phyloP scores from a whole-genome alignment of 2,113 vertebrate species.

The Malurus alboscapulatus region DNA sequence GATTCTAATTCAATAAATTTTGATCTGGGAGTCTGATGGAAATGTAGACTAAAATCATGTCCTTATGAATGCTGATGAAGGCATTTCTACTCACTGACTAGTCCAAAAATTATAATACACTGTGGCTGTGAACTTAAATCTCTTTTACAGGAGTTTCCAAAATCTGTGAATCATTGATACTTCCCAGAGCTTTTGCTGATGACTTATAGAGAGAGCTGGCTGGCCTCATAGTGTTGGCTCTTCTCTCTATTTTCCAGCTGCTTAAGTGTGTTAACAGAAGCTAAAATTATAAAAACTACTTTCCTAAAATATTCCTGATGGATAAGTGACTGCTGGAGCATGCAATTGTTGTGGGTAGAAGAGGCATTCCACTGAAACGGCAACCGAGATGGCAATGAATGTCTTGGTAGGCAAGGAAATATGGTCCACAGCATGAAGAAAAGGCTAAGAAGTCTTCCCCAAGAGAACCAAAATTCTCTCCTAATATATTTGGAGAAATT shows the following conservation, averaged over 20 bases:
- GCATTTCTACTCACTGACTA: neutral
- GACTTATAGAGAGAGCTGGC: neutral
- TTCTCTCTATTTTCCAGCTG: constrained; percentile 16
- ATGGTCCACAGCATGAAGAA: neutral
- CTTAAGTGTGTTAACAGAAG: neutral
- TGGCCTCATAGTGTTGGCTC: neutral
- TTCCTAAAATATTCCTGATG: neutral
- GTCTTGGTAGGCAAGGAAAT: neutral
- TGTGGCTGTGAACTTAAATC: neutral
- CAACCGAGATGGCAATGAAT: neutral
- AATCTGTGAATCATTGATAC: neutral
- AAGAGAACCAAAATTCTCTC: neutral
- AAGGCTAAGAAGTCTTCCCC: neutral
- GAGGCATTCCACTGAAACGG: neutral
- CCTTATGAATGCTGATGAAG: neutral
- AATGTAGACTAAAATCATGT: neutral
- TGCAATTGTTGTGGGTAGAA: neutral
- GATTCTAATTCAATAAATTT: neutral
- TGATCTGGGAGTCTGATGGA: neutral
- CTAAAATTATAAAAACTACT: neutral
- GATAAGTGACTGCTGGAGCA: neutral
- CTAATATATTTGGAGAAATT: neutral
- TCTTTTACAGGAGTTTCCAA: neutral
- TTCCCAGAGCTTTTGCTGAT: neutral
- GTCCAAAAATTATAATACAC: neutral